These are phyloP conservation scores for Phylloscopus whistleri DNA, from an alignment of 2,113 vertebrate species.

Conservation along the genomic window DNA sequence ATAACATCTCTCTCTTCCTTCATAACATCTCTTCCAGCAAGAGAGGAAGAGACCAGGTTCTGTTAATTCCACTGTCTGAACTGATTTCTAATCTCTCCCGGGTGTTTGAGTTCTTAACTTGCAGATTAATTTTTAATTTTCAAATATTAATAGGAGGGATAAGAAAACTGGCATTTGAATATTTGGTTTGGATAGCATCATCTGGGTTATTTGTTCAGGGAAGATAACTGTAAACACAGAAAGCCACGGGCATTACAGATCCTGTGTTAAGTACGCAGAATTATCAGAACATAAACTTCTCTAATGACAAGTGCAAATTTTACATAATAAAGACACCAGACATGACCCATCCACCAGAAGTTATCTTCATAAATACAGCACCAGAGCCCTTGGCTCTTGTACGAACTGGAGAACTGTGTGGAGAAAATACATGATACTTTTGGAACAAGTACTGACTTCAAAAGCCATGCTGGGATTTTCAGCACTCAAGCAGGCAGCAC, in stretches of 20 bases:
- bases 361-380: background rate
- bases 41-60: background rate
- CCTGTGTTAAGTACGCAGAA: slow-evolving; percentile 3
- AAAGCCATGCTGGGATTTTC: background rate
- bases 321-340: slow-evolving; percentile 2
- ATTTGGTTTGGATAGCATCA: slow-evolving; percentile 30
- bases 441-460: background rate
- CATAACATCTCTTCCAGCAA: background rate
- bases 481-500: background rate
- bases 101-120: background rate
- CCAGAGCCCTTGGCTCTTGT: background rate
- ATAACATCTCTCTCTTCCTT: background rate
- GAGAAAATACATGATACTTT: background rate
- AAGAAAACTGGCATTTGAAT: background rate
- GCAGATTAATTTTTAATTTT: background rate
- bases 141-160: slow-evolving; percentile 25
- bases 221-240: slow-evolving; percentile 3
- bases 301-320: slow-evolving; percentile 18
- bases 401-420: background rate
- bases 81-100: background rate
- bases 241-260: background rate
- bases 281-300: slow-evolving; percentile 50
- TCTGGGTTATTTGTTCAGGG: slow-evolving; percentile 26
- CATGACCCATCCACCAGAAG: background rate
- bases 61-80: background rate